These are phyloP conservation scores for Ennomos quercinarius DNA, from an alignment of 2,888 invertebrate species.

Conservation along the genomic window DNA sequence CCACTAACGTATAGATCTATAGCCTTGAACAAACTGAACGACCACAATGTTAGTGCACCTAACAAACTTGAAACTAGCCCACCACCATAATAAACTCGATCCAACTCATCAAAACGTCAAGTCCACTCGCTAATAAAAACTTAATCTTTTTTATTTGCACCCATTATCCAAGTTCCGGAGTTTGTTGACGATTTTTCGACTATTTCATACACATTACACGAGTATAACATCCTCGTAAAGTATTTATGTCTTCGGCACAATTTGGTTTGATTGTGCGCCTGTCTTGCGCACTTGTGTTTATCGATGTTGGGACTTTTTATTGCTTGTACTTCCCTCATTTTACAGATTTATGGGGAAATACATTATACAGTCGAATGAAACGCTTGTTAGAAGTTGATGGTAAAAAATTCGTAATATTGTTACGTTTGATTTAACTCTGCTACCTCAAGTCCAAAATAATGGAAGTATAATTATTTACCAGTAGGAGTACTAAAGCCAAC, in stretches of 20 bases:
- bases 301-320: slow-evolving; percentile 38
- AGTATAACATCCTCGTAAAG: slow-evolving; percentile 49
- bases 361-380: slow-evolving; percentile 28
- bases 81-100: background rate
- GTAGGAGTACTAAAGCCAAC: no score
- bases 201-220: slow-evolving; percentile 40
- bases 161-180: slow-evolving; percentile 12
- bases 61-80: no score
- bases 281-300: slow-evolving; percentile 36
- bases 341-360: slow-evolving; percentile 28
- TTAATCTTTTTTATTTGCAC: slow-evolving; percentile 9
- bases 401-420: slow-evolving; percentile 11
- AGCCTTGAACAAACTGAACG: no score
- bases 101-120: slow-evolving; percentile 4
- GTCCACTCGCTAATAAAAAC: slow-evolving; percentile 10
- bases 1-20: no score
- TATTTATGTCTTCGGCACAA: slow-evolving; percentile 54
- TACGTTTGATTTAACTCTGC: slow-evolving; percentile 8
- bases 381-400: slow-evolving; percentile 14
- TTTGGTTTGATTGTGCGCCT: slow-evolving; percentile 46
- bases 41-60: no score
- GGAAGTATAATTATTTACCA: no score
- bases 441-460: no score
- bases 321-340: slow-evolving; percentile 31
- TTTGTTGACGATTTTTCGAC: slow-evolving; percentile 34